Evolutionary conservation across 2,888 invertebrate genomes (phyloP), one percentile per base, ranked within the genome.

Genomic region (Pecten maximus): DNA sequence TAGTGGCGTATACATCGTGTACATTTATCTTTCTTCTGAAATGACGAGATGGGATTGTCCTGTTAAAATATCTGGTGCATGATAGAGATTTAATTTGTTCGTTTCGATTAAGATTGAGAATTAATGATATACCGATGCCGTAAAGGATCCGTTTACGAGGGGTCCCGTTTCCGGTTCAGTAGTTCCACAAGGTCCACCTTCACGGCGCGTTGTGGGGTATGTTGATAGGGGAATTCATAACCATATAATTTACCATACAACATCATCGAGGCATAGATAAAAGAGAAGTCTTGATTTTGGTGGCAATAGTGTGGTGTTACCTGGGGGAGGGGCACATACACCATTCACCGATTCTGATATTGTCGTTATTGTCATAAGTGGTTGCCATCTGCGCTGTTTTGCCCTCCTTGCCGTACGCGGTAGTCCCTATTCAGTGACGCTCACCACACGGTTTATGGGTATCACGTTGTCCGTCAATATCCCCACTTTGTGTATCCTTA

Each of bases 91-190:
- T 74, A 74, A 74, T 74, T 74, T 74, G 74, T 74, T 74, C 74
- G 74, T 74, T 74, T 74, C 74, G 74, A 74, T 74, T 74, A 74
- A 74, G 74, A 74, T 74, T 74, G 74, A 74, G 74, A 74, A 74
- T 74, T 74, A 74, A 74, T 74, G 74, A 74, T 74, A 74, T 74
- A 74, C 74, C 74, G 74, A 74, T 35, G 74, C 74, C 28, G 74
- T 74, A 28, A 74, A 74, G 74, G 74, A 74, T 74, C 12, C 23
- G 74, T 74, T 74, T 74, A 74, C 23, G 74, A 74, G 35, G 74
- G 74, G 74, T 6, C 28, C 74, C 23, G 74, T 74, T 74, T 74
- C 74, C 35, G 74, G 74, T 74, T 23, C 74, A 74, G 74, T 74
- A 74, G 74, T 15, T 10, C 28, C 35, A 74, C 74, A 10, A 35